A percentile compares a stretch with the other conserved stretches of the same genome.
phyloP scores from a whole-genome alignment of 2,888 invertebrate genomes.

The Tipula helvola region DNA sequence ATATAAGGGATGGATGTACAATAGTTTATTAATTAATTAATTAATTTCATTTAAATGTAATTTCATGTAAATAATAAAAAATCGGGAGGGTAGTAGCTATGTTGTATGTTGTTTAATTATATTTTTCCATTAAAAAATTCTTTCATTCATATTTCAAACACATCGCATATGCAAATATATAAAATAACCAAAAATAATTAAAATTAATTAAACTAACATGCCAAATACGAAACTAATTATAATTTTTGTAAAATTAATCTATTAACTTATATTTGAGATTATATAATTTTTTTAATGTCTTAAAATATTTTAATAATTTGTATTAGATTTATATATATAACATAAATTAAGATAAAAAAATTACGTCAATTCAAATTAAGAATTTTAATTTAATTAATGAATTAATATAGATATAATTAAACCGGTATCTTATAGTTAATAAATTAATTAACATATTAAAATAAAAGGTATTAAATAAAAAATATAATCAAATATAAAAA shows the following conservation, averaged over 20 bases:
- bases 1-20: background rate
- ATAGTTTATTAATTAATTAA: background rate
- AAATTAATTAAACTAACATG: background rate
- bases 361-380: background rate
- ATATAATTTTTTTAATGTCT: background rate
- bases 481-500: background rate
- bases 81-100: background rate
- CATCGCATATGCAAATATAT: background rate
- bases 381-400: background rate
- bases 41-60: background rate
- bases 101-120: background rate
- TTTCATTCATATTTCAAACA: background rate
- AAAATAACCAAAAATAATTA: background rate
- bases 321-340: background rate
- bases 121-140: background rate
- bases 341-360: background rate
- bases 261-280: background rate
- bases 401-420: background rate
- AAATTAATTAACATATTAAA: background rate
- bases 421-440: background rate
- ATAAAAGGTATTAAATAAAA: background rate
- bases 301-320: background rate
- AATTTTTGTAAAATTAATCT: background rate
- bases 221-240: background rate
- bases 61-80: background rate